Conservation (phyloP, 2,113 vertebrate species). For the Eira barbara region DNA sequence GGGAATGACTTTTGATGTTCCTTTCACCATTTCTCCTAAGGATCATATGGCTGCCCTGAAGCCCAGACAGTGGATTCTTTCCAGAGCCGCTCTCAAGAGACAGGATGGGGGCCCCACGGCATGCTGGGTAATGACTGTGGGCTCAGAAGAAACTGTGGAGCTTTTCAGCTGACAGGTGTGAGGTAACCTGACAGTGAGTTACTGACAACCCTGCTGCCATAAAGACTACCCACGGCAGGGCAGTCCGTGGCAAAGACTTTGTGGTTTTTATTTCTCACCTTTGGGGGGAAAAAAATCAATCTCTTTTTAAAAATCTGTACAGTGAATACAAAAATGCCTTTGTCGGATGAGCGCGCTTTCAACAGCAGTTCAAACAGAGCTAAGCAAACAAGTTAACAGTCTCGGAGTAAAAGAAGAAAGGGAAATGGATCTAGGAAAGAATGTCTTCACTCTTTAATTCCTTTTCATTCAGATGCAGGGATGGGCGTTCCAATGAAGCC, state of each 20-base stretch:
- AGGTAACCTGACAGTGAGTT: constrained; percentile 5
- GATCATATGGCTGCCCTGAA: not conserved
- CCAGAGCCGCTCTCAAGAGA: not conserved
- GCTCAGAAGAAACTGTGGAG: constrained; percentile 9
- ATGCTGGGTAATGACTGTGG: constrained; percentile 41
- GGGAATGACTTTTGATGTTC: not conserved
- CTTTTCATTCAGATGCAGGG: constrained; percentile 13
- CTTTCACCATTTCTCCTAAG: not conserved
- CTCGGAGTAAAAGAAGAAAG: not conserved
- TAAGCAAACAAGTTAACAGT: not conserved
- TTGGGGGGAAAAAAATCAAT: not conserved
- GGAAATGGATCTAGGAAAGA: not conserved
- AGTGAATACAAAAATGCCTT: constrained; percentile 7
- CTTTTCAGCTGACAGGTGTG: not conserved
- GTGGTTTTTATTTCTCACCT: not conserved
- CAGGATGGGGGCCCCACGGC: not conserved
- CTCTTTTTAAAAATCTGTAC: not conserved
- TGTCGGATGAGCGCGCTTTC: not conserved
- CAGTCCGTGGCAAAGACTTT: not conserved
- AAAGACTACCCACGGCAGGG: not conserved
- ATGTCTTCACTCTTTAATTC: not conserved
- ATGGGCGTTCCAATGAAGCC: not conserved
- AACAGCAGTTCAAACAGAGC: constrained; percentile 4
- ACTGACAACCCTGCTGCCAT: not conserved
- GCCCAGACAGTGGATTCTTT: not conserved